Base-by-base conservation (phyloP, 2,888 invertebrate species). In the Lithosia quadra region DNA sequence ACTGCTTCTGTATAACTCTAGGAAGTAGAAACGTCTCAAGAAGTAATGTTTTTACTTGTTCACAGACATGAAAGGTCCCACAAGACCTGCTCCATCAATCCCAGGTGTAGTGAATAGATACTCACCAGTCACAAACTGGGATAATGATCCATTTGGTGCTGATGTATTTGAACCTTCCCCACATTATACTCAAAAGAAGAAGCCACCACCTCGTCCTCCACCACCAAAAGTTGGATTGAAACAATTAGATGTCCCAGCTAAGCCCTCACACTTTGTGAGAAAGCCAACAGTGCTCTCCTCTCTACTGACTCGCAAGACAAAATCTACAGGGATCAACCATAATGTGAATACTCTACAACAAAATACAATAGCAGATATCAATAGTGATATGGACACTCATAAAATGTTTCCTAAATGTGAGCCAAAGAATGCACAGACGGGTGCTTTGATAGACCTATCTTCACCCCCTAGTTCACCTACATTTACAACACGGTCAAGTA, bases 381-480 rank as follows among this genome's bases (percentile, higher is more conserved):
- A 76, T 73, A 85, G 83, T 90, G 93, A 91, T 73, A 79, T 92
- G 67, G 92, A 94, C 63, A 69, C 92, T 64, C 84, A 78, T 72
- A 93, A 87, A 87, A 89, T 93, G 83, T 94, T 95, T 84, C 92
- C 93, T 18, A 94, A 92, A 85, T 93, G 95, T 87, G 95, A 95
- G 68, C 90, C 91, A 79, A 91, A 92, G 81, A 93, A 86, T 88
- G 84, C 92, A 64, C 91, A 95, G 78, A 95, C 91, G 11, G 95
- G 95, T 57, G 96, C 97, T 68, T 87, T 97, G 61, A 97, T 97
- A 81, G 97, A 97, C 87, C 93, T 97, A 57, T 95, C 97, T 81
- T 96, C 96, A 13, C 97, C 97, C 2, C 97, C 97, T 0, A 96
- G 97, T 77, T 97, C 97, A 10, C 97, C 97, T 34, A 97, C 97